Evolutionary conservation across 2,113 vertebrate species (phyloP), one percentile per base, ranked within the genome.

Genomic region (Drymodes brunneopygia): DNA sequence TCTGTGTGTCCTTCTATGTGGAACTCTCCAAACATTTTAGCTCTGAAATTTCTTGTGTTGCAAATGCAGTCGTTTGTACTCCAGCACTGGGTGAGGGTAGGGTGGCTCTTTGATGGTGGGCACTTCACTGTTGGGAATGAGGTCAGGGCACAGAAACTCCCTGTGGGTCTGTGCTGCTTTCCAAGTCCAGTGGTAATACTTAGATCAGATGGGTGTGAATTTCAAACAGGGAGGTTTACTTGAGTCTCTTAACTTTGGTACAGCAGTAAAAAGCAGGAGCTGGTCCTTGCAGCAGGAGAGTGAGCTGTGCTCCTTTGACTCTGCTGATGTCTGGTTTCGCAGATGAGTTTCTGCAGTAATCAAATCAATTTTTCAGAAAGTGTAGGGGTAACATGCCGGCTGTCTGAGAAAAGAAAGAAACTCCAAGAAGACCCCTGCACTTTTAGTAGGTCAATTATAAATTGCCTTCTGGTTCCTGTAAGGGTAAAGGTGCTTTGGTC

Each of bases 401-500:
- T 51, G 20, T 25, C 20, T 62, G 35, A 4, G 21, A 18, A 9
- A 35, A 24, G 10, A 12, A 4, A 15, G 3, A 38, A 57, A 6
- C 20, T 27, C n/a, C 18, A 33, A 17, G 13, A 15, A 6, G 8
- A 36, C 5, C 14, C 33, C 21, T 45, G 10, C 31, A 11, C 27
- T 24, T 45, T 69, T 40, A 22, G 9, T 31, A 2, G 7, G 7
- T 23, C 12, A 23, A 7, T 16, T 35, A 29, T 23, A 28, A 25
- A 13, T 60, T 72, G 8, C 12, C 22, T 67, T 47, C 44, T 74
- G 57, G 6, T 50, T 69, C 9, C 35, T 51, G 15, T 23, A 6
- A 7, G 22, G 56, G 28, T 27, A 1, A 6, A 18, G 3, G 0
- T 0, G 29, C 13, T 25, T 9, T 3, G 8, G 2, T 27, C 28